phyloP scores from a whole-genome alignment of 2,888 invertebrate genomes.

The Andrena hattorfiana region DNA sequence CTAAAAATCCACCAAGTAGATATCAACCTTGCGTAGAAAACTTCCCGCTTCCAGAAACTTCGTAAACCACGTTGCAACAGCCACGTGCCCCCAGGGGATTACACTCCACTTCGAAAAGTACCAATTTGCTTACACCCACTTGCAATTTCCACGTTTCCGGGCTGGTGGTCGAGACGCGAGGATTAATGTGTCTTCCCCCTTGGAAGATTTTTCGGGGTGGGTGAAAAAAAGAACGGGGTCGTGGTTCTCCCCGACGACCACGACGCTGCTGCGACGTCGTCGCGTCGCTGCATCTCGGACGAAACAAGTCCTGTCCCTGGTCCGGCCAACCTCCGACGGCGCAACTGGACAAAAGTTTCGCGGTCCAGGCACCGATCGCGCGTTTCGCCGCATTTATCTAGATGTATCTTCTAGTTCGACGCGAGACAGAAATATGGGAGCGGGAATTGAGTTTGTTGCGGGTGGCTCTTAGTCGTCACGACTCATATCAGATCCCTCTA shows the following conservation, averaged over 20 bases:
- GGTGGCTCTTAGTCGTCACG: constrained; percentile 31
- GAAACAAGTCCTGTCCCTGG: constrained; percentile 48
- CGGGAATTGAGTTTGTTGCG: constrained; percentile 75
- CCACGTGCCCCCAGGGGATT: neutral
- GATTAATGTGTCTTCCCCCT: neutral
- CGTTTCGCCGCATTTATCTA: constrained; percentile 84
- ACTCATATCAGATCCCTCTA: constrained; percentile 16
- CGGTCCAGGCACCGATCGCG: constrained; percentile 70
- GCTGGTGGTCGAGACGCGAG: neutral
- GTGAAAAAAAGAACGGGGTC: neutral
- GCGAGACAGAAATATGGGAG: constrained; percentile 78
- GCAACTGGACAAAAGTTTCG: constrained; percentile 69
- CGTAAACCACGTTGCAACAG: too few species aligned
- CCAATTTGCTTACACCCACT: neutral
- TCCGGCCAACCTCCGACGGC: constrained; percentile 14
- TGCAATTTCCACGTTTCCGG: neutral
- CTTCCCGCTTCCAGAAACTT: too few species aligned
- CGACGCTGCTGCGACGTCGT: constrained; percentile 50
- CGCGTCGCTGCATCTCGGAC: constrained; percentile 59
- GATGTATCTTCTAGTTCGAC: constrained; percentile 81
- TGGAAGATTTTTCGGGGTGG: neutral
- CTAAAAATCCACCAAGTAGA: too few species aligned
- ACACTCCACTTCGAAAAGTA: neutral
- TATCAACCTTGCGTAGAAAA: too few species aligned
- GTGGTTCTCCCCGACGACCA: constrained; percentile 17